Evolutionary conservation across 2,888 invertebrate genomes (phyloP).

Genomic region (Oxytorus armatus): DNA sequence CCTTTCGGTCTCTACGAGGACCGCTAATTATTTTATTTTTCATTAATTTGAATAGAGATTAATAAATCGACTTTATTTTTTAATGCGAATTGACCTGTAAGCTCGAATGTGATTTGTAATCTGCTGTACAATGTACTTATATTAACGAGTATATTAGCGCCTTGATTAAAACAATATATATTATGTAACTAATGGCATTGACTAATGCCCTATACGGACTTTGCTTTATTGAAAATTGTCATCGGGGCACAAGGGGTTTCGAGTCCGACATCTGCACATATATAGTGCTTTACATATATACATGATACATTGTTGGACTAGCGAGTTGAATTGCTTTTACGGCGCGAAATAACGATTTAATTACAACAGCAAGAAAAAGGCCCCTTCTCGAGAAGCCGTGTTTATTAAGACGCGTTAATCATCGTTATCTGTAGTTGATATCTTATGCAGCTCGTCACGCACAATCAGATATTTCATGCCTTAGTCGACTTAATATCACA

Average conservation of each 20-base stretch:
- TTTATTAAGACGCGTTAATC: slow-evolving; percentile 1
- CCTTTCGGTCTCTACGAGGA: too few relatives aligned
- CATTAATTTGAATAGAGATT: neutral
- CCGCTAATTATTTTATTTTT: neutral
- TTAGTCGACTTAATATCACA: neutral
- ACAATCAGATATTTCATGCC: slow-evolving; percentile 1
- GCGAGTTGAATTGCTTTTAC: neutral
- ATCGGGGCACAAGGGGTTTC: neutral
- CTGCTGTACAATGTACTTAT: neutral
- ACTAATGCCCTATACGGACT: neutral
- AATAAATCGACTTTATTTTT: neutral
- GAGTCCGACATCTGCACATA: neutral
- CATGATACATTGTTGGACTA: neutral
- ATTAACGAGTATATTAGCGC: neutral
- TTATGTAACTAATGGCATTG: too few relatives aligned
- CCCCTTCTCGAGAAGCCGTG: neutral
- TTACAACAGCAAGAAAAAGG: neutral
- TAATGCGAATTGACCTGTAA: neutral
- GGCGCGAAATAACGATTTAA: neutral
- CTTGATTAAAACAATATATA: neutral
- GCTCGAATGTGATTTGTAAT: neutral
- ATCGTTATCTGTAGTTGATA: neutral
- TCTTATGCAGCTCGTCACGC: slow-evolving; percentile 4
- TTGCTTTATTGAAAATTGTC: neutral
- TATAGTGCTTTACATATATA: neutral